Evolutionary conservation across 2,888 invertebrate genomes (phyloP).

Genomic region (Caenorhabditis sinica): DNA sequence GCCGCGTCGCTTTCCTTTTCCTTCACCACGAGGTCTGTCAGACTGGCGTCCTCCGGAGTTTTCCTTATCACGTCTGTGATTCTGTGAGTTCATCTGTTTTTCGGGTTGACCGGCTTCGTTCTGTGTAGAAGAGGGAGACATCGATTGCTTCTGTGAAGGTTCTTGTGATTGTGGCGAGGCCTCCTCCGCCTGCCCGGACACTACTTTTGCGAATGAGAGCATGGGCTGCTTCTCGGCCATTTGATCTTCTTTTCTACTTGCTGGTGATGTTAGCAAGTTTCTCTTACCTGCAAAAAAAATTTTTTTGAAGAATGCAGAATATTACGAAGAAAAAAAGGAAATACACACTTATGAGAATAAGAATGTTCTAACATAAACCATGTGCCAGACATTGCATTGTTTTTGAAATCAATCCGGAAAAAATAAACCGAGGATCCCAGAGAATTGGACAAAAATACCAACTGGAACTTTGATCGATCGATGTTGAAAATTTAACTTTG

Average conservation of each 20-base stretch:
- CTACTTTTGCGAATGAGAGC: conserved; percentile 79
- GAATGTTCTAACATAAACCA: too few species aligned
- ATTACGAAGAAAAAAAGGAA: too few species aligned
- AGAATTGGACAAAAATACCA: too few species aligned
- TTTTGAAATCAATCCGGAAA: too few species aligned
- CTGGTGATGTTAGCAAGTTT: conserved; percentile 66
- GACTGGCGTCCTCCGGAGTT: conserved; percentile 32
- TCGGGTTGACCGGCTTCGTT: conserved; percentile 20
- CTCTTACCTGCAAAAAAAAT: conserved; percentile 59
- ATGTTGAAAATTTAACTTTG: too few species aligned
- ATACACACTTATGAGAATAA: too few species aligned
- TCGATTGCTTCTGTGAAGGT: conserved; percentile 15
- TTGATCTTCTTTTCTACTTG: conserved; percentile 65
- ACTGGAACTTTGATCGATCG: too few species aligned
- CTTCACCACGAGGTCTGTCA: conserved; percentile 43
- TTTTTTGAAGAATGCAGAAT: too few species aligned
- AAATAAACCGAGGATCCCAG: too few species aligned
- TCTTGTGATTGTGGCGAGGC: conserved; percentile 31
- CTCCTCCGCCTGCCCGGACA: conserved; percentile 70
- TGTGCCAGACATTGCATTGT: too few species aligned
- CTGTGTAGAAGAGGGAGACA: conserved; percentile 18
- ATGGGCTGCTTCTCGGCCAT: conserved; percentile 79
- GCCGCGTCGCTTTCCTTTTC: conserved; percentile 43
- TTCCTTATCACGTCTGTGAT: conserved; percentile 42
- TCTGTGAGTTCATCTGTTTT: conserved; percentile 23